A percentile compares a stretch with the other conserved stretches of the same genome.
These are phyloP conservation scores for Digitonthophagus gazella DNA, from an alignment of 2,888 invertebrate genomes.

Conservation along the genomic window DNA sequence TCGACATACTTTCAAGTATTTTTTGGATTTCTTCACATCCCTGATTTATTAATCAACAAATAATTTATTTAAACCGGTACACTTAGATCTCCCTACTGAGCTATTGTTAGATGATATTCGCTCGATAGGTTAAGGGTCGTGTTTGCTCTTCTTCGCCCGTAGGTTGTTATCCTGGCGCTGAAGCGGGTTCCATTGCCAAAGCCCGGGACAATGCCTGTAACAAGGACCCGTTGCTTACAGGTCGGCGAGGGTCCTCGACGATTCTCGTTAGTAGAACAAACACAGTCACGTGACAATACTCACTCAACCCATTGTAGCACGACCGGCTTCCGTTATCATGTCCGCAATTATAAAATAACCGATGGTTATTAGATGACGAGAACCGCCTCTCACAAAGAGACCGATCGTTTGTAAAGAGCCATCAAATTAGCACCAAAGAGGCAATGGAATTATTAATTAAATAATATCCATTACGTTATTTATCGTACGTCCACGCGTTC, in stretches of 20 bases:
- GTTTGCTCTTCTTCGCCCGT: conserved; percentile 10
- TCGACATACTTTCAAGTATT: neutral
- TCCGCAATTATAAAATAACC: conserved; percentile 34
- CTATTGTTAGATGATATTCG: neutral
- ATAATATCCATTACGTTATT: neutral
- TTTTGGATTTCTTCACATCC: neutral
- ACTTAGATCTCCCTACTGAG: neutral
- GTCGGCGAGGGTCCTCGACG: conserved; percentile 20
- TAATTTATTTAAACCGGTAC: neutral
- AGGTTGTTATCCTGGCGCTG: neutral
- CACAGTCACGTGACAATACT: conserved; percentile 37
- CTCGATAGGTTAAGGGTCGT: conserved; percentile 17
- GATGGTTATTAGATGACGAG: conserved; percentile 15
- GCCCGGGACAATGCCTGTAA: conserved; percentile 15
- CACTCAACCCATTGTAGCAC: conserved; percentile 33
- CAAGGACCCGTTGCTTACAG: conserved; percentile 19
- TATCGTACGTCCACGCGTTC: neutral
- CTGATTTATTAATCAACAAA: neutral
- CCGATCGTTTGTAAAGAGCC: neutral
- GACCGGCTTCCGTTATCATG: conserved; percentile 31
- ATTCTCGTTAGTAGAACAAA: conserved; percentile 39
- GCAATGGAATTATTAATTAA: neutral
- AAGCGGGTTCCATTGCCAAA: neutral
- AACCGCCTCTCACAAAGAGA: neutral
- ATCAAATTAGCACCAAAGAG: neutral